A percentile compares a stretch with the other conserved stretches of the same genome.
phyloP scores from a whole-genome alignment of 2,113 vertebrate genomes.

The Anseranas semipalmata region DNA sequence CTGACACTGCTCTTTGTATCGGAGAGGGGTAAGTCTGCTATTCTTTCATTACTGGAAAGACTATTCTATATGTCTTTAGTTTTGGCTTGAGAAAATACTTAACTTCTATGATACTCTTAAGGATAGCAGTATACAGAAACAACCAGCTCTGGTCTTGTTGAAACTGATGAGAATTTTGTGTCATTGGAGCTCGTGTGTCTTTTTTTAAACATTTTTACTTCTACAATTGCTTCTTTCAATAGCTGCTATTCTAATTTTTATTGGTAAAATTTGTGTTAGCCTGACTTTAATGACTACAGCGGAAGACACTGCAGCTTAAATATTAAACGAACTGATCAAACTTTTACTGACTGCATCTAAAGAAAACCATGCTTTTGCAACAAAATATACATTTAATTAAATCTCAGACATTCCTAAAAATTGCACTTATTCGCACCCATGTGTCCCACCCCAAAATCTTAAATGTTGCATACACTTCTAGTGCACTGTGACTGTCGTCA shows the following conservation, averaged over 20 bases:
- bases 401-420: neutral
- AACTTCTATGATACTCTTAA: neutral
- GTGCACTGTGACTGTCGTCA: neutral
- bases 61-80: neutral
- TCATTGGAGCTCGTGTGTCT: neutral
- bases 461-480: conserved; percentile 1
- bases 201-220: neutral
- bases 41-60: neutral
- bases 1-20: neutral
- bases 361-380: neutral
- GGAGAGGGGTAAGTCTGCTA: neutral
- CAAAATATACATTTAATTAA: neutral
- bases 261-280: neutral
- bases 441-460: neutral
- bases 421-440: neutral
- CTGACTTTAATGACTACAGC: neutral
- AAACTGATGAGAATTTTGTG: neutral
- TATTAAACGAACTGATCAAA: neutral
- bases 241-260: neutral
- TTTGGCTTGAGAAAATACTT: neutral
- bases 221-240: neutral
- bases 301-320: neutral
- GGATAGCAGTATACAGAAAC: neutral
- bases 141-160: neutral
- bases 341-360: neutral